Percentiles rank a stretch among this genome's conserved stretches.
Evolutionary conservation across 2,113 vertebrate species (phyloP).

Genomic region (Sinocyclocheilus anshuiensis): DNA sequence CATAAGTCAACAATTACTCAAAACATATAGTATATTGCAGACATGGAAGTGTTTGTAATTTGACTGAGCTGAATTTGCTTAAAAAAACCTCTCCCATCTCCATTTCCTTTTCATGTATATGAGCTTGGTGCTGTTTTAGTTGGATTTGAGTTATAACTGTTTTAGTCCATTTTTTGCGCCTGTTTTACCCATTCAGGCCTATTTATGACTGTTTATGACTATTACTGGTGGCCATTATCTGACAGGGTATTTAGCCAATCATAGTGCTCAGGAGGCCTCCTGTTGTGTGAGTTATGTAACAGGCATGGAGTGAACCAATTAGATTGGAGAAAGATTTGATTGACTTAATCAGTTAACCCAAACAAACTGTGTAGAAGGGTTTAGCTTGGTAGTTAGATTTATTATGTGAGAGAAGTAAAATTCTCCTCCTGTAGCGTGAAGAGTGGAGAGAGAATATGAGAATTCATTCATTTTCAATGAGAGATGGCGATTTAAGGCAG

Average conservation of each 20-base stretch:
- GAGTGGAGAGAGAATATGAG: too few relatives aligned
- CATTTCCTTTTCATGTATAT: background rate
- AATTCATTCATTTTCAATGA: background rate
- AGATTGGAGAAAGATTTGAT: background rate
- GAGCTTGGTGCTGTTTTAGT: background rate
- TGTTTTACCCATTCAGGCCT: background rate
- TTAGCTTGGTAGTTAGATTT: background rate
- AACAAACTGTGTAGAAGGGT: background rate
- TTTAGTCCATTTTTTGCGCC: background rate
- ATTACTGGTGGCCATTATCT: background rate
- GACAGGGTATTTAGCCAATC: background rate
- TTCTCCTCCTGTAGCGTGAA: background rate
- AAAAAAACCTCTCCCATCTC: background rate
- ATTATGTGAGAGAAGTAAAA: background rate
- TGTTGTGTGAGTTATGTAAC: background rate
- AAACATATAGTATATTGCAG: too few relatives aligned
- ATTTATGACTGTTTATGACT: background rate
- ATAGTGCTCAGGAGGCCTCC: background rate
- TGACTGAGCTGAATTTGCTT: background rate
- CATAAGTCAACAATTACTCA: too few relatives aligned
- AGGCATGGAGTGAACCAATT: background rate
- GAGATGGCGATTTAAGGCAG: background rate
- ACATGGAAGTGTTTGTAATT: background rate
- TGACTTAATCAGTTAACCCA: constrained; percentile 11
- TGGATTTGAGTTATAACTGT: background rate